Evolutionary conservation across 2,797 vertebrate genomes (phyloP).

Genomic region (Anabas testudineus): DNA sequence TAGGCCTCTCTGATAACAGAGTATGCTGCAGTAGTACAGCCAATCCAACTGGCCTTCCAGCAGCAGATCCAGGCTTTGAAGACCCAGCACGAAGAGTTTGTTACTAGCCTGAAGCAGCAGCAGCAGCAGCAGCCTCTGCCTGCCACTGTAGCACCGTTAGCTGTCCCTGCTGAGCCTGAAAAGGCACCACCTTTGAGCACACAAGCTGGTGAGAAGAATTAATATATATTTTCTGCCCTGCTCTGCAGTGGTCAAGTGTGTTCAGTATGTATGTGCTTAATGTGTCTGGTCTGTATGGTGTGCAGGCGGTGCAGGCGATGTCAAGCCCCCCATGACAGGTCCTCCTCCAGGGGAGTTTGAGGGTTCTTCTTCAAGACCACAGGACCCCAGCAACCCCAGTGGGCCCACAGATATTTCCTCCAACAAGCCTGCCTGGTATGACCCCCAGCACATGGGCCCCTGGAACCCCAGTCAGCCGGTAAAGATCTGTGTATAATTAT

Average conservation of each 20-base stretch:
- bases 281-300: background rate
- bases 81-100: conserved; percentile 95
- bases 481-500: conserved; percentile 26
- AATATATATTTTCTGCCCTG: background rate
- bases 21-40: conserved; percentile 92
- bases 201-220: conserved; percentile 80
- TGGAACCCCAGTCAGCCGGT: conserved; percentile 95
- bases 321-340: conserved; percentile 87
- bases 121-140: conserved; percentile 81
- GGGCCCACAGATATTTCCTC: conserved; percentile 89
- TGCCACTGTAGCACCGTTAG: conserved; percentile 66
- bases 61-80: conserved; percentile 96
- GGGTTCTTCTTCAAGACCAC: conserved; percentile 78
- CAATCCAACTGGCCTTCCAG: conserved; percentile 95
- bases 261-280: background rate
- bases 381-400: conserved; percentile 87
- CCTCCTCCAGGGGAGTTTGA: conserved; percentile 90
- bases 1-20: conserved; percentile 95
- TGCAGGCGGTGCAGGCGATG: conserved; percentile 90
- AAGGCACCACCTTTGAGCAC: conserved; percentile 68
- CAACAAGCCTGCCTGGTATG: conserved; percentile 93
- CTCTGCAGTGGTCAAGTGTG: background rate
- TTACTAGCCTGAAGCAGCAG: conserved; percentile 89
- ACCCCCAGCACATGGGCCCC: conserved; percentile 91
- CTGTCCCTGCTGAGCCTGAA: conserved; percentile 71